Base-by-base conservation (phyloP, 2,113 vertebrate genomes). In the Nettapus auritus region DNA sequence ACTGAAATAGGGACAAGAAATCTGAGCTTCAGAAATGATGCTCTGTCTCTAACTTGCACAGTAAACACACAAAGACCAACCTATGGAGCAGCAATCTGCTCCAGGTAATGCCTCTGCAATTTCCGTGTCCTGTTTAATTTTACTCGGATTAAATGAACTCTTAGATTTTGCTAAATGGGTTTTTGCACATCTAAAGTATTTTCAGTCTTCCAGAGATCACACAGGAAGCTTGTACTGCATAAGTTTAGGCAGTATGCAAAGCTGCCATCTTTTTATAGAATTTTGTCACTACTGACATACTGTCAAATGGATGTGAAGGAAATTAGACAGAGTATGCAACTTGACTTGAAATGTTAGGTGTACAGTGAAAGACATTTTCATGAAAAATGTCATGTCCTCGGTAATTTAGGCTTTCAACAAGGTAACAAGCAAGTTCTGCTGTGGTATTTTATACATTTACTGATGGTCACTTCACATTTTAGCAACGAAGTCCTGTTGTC, bases 181-280 rank as follows among this genome's bases (percentile, higher is more conserved):
- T 40, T 69, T 80, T 82, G 9, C 90, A 95, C 91, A 88, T 94
- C 68, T 71, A 3, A 95, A 88, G 78, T 95, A 96, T 96, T 96
- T 95, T 96, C 92, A 94, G 90, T 75, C 86, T 95, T 92, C 88
- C 89, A 96, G 94, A 96, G 93, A 85, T 95, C 94, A 46, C 96
- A 96, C 88, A 92, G 95, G 95, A 96, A 96, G 84, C 90, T 79
- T 70, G 83, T 91, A 70, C 91, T 83, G 81, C 88, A 93, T 90
- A 96, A 71, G 88, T 91, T 95, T 73, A 53, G 92, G 89, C 81
- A 53, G 86, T 95, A 94, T 95, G 94, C 91, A 97, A 96, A 97
- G 82, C 89, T 93, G 95, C 90, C 88, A 96, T 46, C 95, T 92
- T 92, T 97, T 97, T 97, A 97, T 96, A 97, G 97, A 88, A 92